These are phyloP conservation scores for Lophochroa leadbeateri DNA, from an alignment of 2,113 vertebrate genomes.

Conservation along the genomic window DNA sequence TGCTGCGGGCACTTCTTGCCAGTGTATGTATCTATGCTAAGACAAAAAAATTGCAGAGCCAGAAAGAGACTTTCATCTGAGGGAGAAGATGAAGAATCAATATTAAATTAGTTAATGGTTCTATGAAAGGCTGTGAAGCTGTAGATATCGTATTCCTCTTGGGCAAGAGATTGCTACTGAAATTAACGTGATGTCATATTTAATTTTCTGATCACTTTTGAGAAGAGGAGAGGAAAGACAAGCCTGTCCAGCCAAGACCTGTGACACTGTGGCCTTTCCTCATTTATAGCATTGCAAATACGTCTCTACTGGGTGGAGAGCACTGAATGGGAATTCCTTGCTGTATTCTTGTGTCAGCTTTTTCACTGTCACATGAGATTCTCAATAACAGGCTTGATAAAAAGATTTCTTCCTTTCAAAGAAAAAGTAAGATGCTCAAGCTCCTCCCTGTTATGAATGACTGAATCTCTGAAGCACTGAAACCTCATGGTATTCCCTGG, in stretches of 20 bases:
- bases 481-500: neutral
- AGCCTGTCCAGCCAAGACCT: neutral
- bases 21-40: neutral
- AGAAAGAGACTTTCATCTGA: neutral
- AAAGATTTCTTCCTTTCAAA: neutral
- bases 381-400: neutral
- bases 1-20: neutral
- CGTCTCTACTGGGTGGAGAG: neutral
- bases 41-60: neutral
- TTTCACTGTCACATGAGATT: neutral
- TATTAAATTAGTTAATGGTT: neutral
- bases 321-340: neutral
- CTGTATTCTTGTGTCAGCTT: neutral
- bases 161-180: neutral
- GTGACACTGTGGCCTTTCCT: neutral
- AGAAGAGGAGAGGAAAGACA: neutral
- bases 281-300: neutral
- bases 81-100: neutral
- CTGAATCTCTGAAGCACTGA: neutral
- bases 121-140: neutral
- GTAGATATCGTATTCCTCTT: neutral
- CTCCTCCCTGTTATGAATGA: neutral
- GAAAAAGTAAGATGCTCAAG: neutral
- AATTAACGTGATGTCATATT: neutral
- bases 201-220: neutral